Evolutionary conservation across 2,888 invertebrate genomes (phyloP), one percentile per base, ranked within the genome.

Genomic region (Acleris holmiana): DNA sequence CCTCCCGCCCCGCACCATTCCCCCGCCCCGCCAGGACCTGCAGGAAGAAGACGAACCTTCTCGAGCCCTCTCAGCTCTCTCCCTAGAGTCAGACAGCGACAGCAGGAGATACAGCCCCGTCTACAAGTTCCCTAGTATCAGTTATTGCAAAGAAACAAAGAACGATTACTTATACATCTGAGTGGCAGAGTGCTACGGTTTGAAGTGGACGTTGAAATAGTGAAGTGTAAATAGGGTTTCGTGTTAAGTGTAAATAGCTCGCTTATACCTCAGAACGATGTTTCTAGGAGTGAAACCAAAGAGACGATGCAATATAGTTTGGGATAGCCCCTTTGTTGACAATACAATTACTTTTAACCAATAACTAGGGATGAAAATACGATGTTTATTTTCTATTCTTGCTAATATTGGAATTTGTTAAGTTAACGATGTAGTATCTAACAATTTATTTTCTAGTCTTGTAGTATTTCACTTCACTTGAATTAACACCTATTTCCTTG

Each of bases 1-100:
- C 71, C 95, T 96, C 73, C 94, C 95, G 62, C 95, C 95, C 19
- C 92, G 93, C 61, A 93, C 94, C 35, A 84, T 91, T 68, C 90
- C 82, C 48, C 70, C 78, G 40, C 68, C 71, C 6, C 86, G 88
- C 55, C 76, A 87, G 67, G 77, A 89, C 61, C 71, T 69, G 8
- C 79, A 83, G 4, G 88, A 88, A 7, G 41, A 35, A 25, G 90
- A 89, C 19, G 90, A 89, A 46, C 84, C 89, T 54, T 80, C 86
- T 48, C 73, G 89, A 67, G 89, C 91, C 1, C 77, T 92, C 58
- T 91, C 91, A 4, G 91, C 91, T 13, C 85, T 92, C 64, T 91
- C 91, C 48, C 78, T 92, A 29, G 91, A 91, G 72, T 84, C 88
- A 41, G 89, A 91, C 68, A 78, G 75, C 47, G 89, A 90, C 60